Evolutionary conservation across 2,113 vertebrate species (phyloP), one percentile per base, ranked within the genome.

Genomic region (Tricholaema leucomelas): DNA sequence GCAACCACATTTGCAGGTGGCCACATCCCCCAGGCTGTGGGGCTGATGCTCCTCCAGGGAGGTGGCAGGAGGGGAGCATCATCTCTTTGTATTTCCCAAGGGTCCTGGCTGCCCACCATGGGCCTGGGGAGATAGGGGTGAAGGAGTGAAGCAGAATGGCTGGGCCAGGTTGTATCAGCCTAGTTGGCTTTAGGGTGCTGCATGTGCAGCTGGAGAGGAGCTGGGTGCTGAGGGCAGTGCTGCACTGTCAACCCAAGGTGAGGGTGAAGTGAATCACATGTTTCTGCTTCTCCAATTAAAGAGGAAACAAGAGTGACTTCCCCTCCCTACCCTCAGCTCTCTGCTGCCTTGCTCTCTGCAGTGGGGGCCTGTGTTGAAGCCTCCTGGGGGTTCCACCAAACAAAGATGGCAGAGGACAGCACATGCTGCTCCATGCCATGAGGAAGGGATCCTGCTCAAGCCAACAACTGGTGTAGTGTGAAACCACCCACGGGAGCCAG

Each of bases 281-380:
- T 93, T 95, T 95, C 93, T 96, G 90, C 93, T 92, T 93, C 89
- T 92, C 72, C 48, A 91, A 3, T 25, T 83, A 90, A 90, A 91
- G 85, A 91, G 81, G 87, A 93, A 94, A 85, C n/a, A 82, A 59
- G 59, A 79, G 36, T 0, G 2, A 94, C 85, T 93, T 93, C 87
- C 72, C 31, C 60, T 88, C 31, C 8, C 23, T 48, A 38, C 48
- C 0, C 1, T 55, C 88, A 61, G 35, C 75, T 70, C 9, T 1
- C 56, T 0, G 3, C 50, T 74, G 78, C 44, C 79, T 36, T 33
- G 38, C 58, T 60, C 25, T 25, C 74, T 18, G 64, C 59, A 64
- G 0, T 5, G 3, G 38, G 56, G 4, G 0, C 28, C 87, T 33
- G 11, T 2, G 0, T 36, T 38, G 28, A 52, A 66, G 46, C 35